These are phyloP conservation scores for Drosophila pectinifera DNA, from an alignment of 1,140 invertebrate species.

Conservation along the genomic window DNA sequence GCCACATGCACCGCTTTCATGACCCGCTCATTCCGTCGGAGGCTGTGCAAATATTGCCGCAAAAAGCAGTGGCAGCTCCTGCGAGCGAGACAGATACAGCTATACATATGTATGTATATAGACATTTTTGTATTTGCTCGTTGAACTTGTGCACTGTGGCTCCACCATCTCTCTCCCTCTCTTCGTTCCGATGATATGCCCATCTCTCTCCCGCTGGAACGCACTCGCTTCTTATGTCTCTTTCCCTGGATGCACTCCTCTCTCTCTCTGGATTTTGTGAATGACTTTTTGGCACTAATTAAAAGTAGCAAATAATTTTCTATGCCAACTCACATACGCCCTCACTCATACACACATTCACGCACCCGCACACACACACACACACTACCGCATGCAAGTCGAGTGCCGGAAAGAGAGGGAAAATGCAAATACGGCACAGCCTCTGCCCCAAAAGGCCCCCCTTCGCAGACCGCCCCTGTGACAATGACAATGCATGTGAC, in stretches of 20 bases:
- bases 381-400: not conserved
- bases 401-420: slow-evolving; percentile 14
- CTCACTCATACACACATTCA: slow-evolving; percentile 25
- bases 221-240: slow-evolving; percentile 6
- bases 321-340: slow-evolving; percentile 55
- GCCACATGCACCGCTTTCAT: slow-evolving; percentile 14
- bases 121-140: slow-evolving; percentile 53
- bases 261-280: slow-evolving; percentile 53
- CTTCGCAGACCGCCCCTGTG: slow-evolving; percentile 10
- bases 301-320: slow-evolving; percentile 78
- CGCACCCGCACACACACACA: slow-evolving; percentile 9
- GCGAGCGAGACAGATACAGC: slow-evolving; percentile 11
- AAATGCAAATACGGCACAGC: slow-evolving; percentile 55
- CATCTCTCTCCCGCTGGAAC: not conserved
- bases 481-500: slow-evolving; percentile 63
- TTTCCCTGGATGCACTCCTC: slow-evolving; percentile 11
- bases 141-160: slow-evolving; percentile 53
- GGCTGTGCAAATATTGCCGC: slow-evolving; percentile 57
- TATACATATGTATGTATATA: slow-evolving; percentile 26
- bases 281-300: slow-evolving; percentile 82
- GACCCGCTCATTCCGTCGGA: slow-evolving; percentile 18
- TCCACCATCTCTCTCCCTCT: slow-evolving; percentile 11
- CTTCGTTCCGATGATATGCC: not conserved
- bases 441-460: slow-evolving; percentile 21
- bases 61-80: slow-evolving; percentile 42